A percentile compares a stretch with the other conserved stretches of the same genome.
Evolutionary conservation across 2,797 vertebrate species (phyloP).

Genomic region (Prionace glauca): DNA sequence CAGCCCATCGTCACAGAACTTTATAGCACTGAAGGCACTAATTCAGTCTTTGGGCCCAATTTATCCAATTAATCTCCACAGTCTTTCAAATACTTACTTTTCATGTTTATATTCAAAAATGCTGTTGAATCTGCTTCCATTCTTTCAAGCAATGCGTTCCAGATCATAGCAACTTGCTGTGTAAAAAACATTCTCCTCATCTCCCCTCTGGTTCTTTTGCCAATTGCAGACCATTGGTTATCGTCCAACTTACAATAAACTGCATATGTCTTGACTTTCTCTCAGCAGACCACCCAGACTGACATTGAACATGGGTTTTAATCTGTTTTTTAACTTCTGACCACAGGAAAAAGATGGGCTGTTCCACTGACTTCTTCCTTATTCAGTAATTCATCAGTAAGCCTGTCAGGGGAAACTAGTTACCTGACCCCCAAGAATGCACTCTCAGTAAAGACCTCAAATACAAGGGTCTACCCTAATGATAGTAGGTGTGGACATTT

Average conservation of each 20-base stretch:
- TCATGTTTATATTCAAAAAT: background rate
- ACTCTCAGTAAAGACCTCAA: background rate
- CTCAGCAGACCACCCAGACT: constrained; percentile 30
- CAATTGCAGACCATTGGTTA: constrained; percentile 24
- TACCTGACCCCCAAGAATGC: background rate
- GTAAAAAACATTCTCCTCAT: constrained; percentile 24
- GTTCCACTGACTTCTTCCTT: background rate
- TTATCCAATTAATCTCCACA: background rate
- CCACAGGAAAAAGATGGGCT: background rate
- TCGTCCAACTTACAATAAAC: constrained; percentile 34
- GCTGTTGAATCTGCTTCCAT: background rate
- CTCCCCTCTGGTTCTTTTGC: constrained; percentile 22
- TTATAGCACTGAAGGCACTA: background rate
- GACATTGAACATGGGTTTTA: constrained; percentile 27
- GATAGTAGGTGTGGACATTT: background rate
- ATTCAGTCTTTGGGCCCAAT: background rate
- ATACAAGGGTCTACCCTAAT: background rate
- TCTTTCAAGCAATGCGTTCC: background rate
- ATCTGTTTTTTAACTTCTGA: constrained; percentile 23
- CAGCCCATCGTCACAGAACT: too few relatives aligned
- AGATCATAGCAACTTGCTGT: constrained; percentile 32
- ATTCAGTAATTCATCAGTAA: background rate
- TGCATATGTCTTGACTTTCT: constrained; percentile 22
- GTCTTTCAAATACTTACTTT: background rate
- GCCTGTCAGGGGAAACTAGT: background rate